A percentile compares a stretch with the other conserved stretches of the same genome.
Evolutionary conservation across 1,140 invertebrate genomes (phyloP).

Genomic region (Chlorops oryzae): DNA sequence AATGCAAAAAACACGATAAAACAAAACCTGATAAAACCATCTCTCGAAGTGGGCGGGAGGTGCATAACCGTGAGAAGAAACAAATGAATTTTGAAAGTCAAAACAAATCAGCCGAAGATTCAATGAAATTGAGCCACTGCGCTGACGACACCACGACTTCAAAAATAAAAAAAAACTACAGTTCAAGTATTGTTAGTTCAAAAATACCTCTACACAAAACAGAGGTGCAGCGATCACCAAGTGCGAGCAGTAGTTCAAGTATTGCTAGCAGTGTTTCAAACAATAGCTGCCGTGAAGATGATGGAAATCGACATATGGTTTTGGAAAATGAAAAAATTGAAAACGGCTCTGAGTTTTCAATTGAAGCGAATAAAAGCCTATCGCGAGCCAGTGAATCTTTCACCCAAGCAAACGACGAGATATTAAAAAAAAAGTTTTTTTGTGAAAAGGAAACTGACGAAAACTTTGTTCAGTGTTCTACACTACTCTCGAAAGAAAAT

Average conservation of each 20-base stretch:
- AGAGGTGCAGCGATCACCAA: conserved; percentile 24
- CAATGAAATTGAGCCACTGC: too few species aligned
- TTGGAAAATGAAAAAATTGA: too few species aligned
- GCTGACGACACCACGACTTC: conserved; percentile 46
- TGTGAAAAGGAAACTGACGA: not conserved
- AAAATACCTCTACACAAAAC: conserved; percentile 14
- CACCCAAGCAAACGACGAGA: conserved; percentile 7
- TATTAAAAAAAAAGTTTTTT: not conserved
- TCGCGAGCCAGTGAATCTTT: too few species aligned
- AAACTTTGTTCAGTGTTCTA: not conserved
- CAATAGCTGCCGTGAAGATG: too few species aligned
- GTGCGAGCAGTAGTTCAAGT: conserved; percentile 34
- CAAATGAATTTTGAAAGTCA: too few species aligned
- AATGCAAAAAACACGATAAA: conserved; percentile 43
- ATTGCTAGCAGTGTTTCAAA: too few species aligned
- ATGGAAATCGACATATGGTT: too few species aligned
- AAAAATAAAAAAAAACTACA: conserved; percentile 36
- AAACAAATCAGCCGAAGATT: too few species aligned
- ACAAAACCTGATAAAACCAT: conserved; percentile 40
- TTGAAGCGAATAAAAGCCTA: too few species aligned
- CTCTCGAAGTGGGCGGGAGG: conserved; percentile 46
- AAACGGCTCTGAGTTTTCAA: too few species aligned
- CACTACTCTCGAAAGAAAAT: not conserved
- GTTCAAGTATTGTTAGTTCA: conserved; percentile 7
- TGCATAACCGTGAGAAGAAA: too few species aligned